Evolutionary conservation across 2,888 invertebrate genomes (phyloP), one percentile per base, ranked within the genome.

Genomic region (Chrysodeixis includens): DNA sequence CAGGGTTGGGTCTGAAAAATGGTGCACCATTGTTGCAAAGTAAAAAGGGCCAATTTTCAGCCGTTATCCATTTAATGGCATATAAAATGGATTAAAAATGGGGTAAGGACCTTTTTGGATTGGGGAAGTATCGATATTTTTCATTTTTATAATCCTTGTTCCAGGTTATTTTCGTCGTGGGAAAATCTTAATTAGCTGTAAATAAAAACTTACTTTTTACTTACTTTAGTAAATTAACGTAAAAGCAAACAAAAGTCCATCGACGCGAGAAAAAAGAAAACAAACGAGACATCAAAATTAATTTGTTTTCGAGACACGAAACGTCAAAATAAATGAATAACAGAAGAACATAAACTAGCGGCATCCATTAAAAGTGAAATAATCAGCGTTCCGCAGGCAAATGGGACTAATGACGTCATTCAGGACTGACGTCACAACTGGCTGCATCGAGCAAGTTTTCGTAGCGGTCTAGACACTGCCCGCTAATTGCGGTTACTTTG

Each of bases 1-100:
- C 56, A 60, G 56, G 71, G 65, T 67, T 62, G 57, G 20, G 12
- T 61, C 62, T 78, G 72, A 81, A 74, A 81, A 81, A 78, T 81
- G 66, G 66, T 49, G 46, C 51, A 22, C 30, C 56, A 74, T 74
- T 74, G 66, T 78, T 16, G 9, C 2, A 30, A 66, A 26, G 60
- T 67, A 32, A 76, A n/a, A 69, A 71, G 56, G 60, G 32, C 57
- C 55, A 66, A 68, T 72, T 79, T 72, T 71, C 61, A 32, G 65
- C 60, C 14, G 63, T 64, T 77, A 69, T 56, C 67, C 58, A 32
- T 65, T 54, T 73, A 69, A 71, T 79, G 62, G 63, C 32, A n/a
- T 53, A 53, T 56, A 57, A 57, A 62, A 71, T 60, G 51, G 35
- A 59, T 60, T 62, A 56, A 52, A 62, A 66, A 16, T 60, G 18